A percentile compares a stretch with the other conserved stretches of the same genome.
phyloP scores from a whole-genome alignment of 2,888 invertebrate species.

The Coecobrya sp. region DNA sequence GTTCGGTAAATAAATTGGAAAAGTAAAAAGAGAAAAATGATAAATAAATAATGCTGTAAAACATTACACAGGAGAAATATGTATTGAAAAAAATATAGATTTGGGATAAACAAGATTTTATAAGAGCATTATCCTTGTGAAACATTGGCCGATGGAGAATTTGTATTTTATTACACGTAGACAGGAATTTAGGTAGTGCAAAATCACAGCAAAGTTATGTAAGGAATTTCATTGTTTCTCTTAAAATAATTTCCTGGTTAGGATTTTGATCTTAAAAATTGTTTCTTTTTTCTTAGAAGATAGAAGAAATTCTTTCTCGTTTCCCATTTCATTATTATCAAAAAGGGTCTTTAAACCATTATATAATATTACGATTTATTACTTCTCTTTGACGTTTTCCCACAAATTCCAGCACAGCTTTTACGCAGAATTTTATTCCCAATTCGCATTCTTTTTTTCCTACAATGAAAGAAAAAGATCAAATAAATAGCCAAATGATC shows the following conservation, averaged over 20 bases:
- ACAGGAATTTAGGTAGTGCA: too few relatives aligned
- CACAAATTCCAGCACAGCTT: background rate
- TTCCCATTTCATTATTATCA: background rate
- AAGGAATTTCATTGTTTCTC: too few relatives aligned
- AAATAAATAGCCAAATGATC: too few relatives aligned
- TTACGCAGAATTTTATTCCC: background rate
- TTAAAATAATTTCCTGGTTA: too few relatives aligned
- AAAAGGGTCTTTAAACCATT: background rate
- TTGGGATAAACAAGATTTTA: background rate
- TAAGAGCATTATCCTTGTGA: background rate
- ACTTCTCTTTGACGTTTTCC: background rate
- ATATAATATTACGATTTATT: background rate
- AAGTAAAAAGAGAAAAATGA: background rate
- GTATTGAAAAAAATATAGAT: background rate
- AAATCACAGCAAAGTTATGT: too few relatives aligned
- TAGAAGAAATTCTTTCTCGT: background rate
- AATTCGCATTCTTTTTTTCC: background rate
- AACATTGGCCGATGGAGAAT: background rate
- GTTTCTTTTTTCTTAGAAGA: background rate
- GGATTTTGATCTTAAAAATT: too few relatives aligned
- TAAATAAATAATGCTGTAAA: background rate
- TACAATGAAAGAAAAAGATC: too few relatives aligned
- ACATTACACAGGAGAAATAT: background rate
- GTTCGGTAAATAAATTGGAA: conserved; percentile 26
- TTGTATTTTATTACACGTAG: too few relatives aligned